Conservation (phyloP, 1,140 invertebrate species). For the Melanaphis sacchari region DNA sequence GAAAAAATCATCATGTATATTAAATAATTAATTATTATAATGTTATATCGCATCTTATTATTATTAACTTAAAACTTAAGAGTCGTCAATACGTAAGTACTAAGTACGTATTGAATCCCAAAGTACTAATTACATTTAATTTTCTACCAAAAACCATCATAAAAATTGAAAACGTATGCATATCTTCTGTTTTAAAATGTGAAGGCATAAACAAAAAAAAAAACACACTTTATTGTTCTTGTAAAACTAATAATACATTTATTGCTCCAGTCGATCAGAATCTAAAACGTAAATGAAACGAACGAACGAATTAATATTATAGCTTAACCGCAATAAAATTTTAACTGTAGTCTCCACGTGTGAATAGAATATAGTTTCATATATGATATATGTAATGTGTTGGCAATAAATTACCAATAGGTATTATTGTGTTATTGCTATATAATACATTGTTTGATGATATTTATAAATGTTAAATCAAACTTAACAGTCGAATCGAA, state of each 20-base stretch:
- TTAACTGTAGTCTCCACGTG: background rate
- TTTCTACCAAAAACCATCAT: too few relatives aligned
- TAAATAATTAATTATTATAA: too few relatives aligned
- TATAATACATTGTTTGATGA: constrained; percentile 1
- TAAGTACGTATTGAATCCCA: too few relatives aligned
- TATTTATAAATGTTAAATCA: constrained; percentile 8
- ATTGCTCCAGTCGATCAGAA: too few relatives aligned
- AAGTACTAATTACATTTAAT: too few relatives aligned
- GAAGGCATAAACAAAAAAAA: background rate
- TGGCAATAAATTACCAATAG: background rate
- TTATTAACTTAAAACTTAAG: too few relatives aligned
- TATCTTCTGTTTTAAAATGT: background rate
- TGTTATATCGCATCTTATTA: too few relatives aligned
- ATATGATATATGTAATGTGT: background rate
- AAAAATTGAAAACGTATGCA: too few relatives aligned
- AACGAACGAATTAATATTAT: background rate
- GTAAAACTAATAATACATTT: background rate
- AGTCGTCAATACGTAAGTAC: too few relatives aligned
- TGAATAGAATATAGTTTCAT: background rate
- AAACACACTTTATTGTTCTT: background rate
- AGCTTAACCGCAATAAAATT: background rate
- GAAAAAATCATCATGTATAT: too few relatives aligned
- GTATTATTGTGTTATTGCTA: background rate
- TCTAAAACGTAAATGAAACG: background rate
- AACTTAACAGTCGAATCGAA: constrained; percentile 20